These are phyloP conservation scores for Lutraria rhynchaena DNA, from an alignment of 1,140 invertebrate species.

Conservation along the genomic window DNA sequence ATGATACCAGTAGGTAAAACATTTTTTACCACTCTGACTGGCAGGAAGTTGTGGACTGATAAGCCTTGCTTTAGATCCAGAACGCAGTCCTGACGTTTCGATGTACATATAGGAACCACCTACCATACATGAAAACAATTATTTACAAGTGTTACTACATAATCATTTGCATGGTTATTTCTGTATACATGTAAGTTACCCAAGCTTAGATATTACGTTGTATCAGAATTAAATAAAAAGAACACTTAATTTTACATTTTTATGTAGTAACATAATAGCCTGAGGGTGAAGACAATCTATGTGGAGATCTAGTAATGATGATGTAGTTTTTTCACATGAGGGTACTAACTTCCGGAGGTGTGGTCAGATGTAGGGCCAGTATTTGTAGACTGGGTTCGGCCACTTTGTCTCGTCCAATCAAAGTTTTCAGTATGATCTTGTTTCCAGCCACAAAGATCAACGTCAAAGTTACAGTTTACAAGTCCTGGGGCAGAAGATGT, in stretches of 20 bases:
- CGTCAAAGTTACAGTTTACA: constrained; percentile 74
- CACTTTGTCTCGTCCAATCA: constrained; percentile 69
- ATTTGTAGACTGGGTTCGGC: constrained; percentile 48
- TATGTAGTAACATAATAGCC: too few relatives aligned
- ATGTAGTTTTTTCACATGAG: too few relatives aligned
- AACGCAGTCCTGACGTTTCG: constrained; percentile 70
- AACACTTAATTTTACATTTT: too few relatives aligned
- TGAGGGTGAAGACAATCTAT: too few relatives aligned
- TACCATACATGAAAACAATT: constrained; percentile 15
- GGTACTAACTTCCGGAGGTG: too few relatives aligned
- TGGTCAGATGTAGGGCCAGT: constrained; percentile 69
- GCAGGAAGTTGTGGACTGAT: constrained; percentile 68
- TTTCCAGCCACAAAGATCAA: constrained; percentile 72
- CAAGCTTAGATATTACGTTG: too few relatives aligned
- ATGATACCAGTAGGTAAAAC: constrained; percentile 87
- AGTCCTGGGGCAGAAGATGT: constrained; percentile 49
- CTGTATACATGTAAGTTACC: too few relatives aligned
- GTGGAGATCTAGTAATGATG: too few relatives aligned
- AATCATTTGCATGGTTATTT: constrained; percentile 7
- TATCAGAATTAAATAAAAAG: too few relatives aligned
- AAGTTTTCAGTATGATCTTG: constrained; percentile 67
- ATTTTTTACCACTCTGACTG: constrained; percentile 74
- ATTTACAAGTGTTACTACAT: background rate
- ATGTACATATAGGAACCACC: constrained; percentile 77
- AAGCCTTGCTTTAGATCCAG: constrained; percentile 68